Conservation (phyloP, 2,888 invertebrate species). For the Tholera decimalis region DNA sequence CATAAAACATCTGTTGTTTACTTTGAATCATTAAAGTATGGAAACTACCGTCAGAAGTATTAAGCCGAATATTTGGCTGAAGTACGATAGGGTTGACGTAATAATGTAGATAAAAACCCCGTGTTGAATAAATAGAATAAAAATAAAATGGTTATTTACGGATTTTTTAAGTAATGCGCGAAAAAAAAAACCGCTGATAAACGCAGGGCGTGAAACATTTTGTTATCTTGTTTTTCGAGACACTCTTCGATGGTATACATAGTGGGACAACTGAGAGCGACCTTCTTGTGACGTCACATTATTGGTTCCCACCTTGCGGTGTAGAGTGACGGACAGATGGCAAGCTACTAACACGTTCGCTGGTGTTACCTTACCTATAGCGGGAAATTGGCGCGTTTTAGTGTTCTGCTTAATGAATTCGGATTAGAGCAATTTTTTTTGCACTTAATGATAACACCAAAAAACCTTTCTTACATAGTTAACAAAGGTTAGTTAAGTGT, state of each 20-base stretch:
- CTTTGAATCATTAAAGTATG: no score
- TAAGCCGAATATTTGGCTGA: no score
- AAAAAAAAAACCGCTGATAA: neutral
- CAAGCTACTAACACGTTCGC: conserved; percentile 4
- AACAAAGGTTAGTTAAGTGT: no score
- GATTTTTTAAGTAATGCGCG: neutral
- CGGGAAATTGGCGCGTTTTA: conserved; percentile 42
- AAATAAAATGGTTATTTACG: neutral
- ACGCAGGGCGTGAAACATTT: neutral
- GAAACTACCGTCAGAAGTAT: no score
- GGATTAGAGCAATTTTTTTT: no score
- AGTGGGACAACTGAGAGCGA: conserved; percentile 20
- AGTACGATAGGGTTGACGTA: no score
- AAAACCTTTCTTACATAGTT: no score
- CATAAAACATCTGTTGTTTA: no score
- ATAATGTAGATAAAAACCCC: no score
- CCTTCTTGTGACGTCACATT: conserved; percentile 55
- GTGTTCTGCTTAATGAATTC: conserved; percentile 48
- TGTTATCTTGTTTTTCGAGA: conserved; percentile 9
- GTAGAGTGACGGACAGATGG: conserved; percentile 58
- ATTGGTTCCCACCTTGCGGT: conserved; percentile 66
- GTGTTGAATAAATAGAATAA: no score
- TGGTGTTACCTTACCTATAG: conserved; percentile 42
- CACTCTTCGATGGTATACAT: neutral
- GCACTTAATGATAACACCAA: no score